Evolutionary conservation across 2,888 invertebrate species (phyloP), one percentile per base, ranked within the genome.

Genomic region (Acanthoscelides obtectus): DNA sequence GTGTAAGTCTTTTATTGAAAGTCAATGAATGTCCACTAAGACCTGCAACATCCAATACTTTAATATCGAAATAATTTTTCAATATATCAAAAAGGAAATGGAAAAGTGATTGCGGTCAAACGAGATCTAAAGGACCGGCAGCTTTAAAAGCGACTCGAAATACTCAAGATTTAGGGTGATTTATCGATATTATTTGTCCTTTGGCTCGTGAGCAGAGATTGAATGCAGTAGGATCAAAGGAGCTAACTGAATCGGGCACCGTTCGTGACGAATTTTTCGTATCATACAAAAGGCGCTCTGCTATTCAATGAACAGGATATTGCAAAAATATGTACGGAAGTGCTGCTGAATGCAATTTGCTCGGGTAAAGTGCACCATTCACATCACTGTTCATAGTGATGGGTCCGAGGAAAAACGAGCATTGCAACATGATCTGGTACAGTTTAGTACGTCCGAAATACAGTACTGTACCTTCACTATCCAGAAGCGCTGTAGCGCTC

Each of bases 111-210:
- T 45, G 45, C 45, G 45, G 45, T 45, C 45, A 45, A 45, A 45
- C 45, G 45, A 45, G 12, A 45, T 45, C 45, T 12, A 12, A 12
- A 45, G 45, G 1, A 45, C 45, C 45, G 45, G 45, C 25, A 67
- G 67, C 67, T 67, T 67, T 67, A 20, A 67, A 67, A n/a, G 20
- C 22, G n/a, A 67, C 20, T 67, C 67, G 20, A 67, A 67, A 67
- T 67, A 67, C 67, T 67, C 67, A 22, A 67, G 22, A 22, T 22
- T 67, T 20, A 20, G 22, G 67, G 19, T 67, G 67, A 67, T 67
- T 67, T 67, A 67, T 67, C 67, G 67, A 67, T 67, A 67, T 67
- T 67, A 22, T 22, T 67, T 67, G 67, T 22, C 19, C 22, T n/a
- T 67, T 20, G 67, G 22, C 67, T 67, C 45, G 45, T 45, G 45